Percentiles rank a stretch among this genome's conserved stretches.
Conservation (phyloP, 2,113 vertebrate genomes). For the Corydoras sp. region DNA sequence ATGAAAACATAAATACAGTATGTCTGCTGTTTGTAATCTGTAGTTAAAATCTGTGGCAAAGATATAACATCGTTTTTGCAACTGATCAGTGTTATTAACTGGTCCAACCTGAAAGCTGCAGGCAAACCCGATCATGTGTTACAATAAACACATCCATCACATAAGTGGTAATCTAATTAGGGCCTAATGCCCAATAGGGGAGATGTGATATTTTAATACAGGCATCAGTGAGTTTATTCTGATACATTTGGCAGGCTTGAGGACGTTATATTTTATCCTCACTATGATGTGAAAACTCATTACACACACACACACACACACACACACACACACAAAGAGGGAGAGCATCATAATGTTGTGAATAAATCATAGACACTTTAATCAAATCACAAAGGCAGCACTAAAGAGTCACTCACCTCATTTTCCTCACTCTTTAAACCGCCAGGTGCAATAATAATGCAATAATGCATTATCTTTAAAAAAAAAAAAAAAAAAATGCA, state of each 20-base stretch:
- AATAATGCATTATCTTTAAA: slow-evolving; percentile 7
- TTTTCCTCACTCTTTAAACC: slow-evolving; percentile 40
- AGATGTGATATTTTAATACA: slow-evolving; percentile 43
- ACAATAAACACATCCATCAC: slow-evolving; percentile 66
- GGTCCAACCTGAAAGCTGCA: slow-evolving; percentile 36
- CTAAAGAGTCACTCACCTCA: slow-evolving; percentile 60
- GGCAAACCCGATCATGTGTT: slow-evolving; percentile 40
- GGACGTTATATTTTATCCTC: slow-evolving; percentile 43
- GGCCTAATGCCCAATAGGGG: slow-evolving; percentile 35
- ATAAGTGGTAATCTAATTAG: slow-evolving; percentile 51
- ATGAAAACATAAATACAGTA: no score
- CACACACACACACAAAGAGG: slow-evolving; percentile 36
- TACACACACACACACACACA: slow-evolving; percentile 27
- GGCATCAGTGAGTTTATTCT: slow-evolving; percentile 41
- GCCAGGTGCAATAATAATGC: slow-evolving; percentile 20
- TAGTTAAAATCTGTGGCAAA: no score
- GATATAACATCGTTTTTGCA: no score
- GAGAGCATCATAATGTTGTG: slow-evolving; percentile 62
- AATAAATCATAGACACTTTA: slow-evolving; percentile 68
- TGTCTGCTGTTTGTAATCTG: no score
- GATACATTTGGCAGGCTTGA: slow-evolving; percentile 32
- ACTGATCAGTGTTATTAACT: slow-evolving; percentile 20
- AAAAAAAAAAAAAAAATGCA: not conserved
- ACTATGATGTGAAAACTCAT: slow-evolving; percentile 40
- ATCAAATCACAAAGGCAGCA: slow-evolving; percentile 60